Percentiles rank a stretch among this genome's conserved stretches.
Conservation (phyloP, 2,797 vertebrate species). For the Gymnopithys bicolor region DNA sequence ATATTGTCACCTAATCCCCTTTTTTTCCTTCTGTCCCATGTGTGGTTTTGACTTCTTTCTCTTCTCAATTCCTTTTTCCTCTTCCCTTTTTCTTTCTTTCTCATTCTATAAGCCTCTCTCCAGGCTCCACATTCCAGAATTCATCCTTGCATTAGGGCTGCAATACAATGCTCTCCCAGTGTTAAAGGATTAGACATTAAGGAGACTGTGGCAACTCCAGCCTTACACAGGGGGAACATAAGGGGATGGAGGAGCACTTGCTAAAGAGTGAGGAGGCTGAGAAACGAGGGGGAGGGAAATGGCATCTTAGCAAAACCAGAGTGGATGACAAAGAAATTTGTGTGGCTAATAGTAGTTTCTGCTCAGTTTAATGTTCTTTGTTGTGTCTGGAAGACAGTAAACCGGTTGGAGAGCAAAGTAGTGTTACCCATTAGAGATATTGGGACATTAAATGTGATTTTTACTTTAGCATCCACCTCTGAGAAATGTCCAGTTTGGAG, state of each 20-base stretch:
- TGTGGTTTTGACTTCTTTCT: slow-evolving; percentile 85
- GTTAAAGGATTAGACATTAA: slow-evolving; percentile 83
- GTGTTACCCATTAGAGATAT: not conserved
- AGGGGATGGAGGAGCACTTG: slow-evolving; percentile 50
- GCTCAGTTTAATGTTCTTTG: not conserved
- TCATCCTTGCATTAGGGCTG: slow-evolving; percentile 78
- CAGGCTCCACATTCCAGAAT: slow-evolving; percentile 80
- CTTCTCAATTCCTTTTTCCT: slow-evolving; percentile 76
- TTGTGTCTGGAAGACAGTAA: not conserved
- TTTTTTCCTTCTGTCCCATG: slow-evolving; percentile 83
- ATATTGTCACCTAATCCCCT: slow-evolving; percentile 87
- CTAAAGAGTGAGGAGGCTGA: slow-evolving; percentile 27
- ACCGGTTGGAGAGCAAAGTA: not conserved
- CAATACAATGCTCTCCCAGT: slow-evolving; percentile 80
- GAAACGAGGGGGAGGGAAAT: slow-evolving; percentile 38
- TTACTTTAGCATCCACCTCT: not conserved
- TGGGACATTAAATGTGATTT: not conserved
- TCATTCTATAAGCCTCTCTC: slow-evolving; percentile 77
- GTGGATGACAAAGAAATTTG: slow-evolving; percentile 11
- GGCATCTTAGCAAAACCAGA: slow-evolving; percentile 36
- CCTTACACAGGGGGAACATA: slow-evolving; percentile 61
- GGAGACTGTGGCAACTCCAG: slow-evolving; percentile 78
- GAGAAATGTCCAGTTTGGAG: not conserved
- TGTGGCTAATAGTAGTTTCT: not conserved
- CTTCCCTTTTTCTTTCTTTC: slow-evolving; percentile 79